These are phyloP conservation scores for Epirrhoe alternata DNA, from an alignment of 2,888 invertebrate species.

Conservation along the genomic window DNA sequence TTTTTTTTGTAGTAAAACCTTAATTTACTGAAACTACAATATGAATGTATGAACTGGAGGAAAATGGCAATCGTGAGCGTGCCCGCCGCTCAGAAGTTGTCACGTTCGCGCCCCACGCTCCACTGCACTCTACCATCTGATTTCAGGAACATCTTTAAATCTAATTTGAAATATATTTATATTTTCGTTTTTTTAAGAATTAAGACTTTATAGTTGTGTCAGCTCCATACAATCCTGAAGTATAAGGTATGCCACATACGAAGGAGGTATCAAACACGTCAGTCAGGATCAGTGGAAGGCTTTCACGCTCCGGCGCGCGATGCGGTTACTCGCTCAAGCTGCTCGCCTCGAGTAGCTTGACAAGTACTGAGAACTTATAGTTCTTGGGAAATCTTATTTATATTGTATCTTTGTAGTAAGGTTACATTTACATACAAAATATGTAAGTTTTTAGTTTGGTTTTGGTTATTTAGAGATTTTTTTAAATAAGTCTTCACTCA, in stretches of 20 bases:
- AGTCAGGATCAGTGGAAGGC: slow-evolving; percentile 62
- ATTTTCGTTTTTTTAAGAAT: too few species aligned
- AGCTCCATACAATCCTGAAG: slow-evolving; percentile 46
- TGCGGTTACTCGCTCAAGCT: slow-evolving; percentile 45
- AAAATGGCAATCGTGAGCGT: slow-evolving; percentile 61
- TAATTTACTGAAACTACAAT: too few species aligned
- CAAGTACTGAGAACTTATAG: slow-evolving; percentile 7
- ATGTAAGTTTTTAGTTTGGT: too few species aligned
- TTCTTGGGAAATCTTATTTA: background rate
- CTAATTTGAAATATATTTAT: too few species aligned
- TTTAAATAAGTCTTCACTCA: too few species aligned
- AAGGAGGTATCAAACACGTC: slow-evolving; percentile 60
- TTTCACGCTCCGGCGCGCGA: slow-evolving; percentile 55
- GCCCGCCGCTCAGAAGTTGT: slow-evolving; percentile 58
- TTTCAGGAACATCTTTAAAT: slow-evolving; percentile 45
- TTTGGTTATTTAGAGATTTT: too few species aligned
- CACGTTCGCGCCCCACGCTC: slow-evolving; percentile 61
- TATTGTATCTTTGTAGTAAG: background rate
- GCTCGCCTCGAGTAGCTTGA: slow-evolving; percentile 12
- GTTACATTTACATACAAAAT: too few species aligned
- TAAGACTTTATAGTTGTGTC: slow-evolving; percentile 29
- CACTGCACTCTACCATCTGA: slow-evolving; percentile 60
- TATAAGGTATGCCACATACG: slow-evolving; percentile 49
- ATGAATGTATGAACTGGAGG: slow-evolving; percentile 56
- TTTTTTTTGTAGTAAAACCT: too few species aligned